A percentile compares a stretch with the other conserved stretches of the same genome.
Evolutionary conservation across 2,797 vertebrate species (phyloP).

Genomic region (Clamator glandarius): DNA sequence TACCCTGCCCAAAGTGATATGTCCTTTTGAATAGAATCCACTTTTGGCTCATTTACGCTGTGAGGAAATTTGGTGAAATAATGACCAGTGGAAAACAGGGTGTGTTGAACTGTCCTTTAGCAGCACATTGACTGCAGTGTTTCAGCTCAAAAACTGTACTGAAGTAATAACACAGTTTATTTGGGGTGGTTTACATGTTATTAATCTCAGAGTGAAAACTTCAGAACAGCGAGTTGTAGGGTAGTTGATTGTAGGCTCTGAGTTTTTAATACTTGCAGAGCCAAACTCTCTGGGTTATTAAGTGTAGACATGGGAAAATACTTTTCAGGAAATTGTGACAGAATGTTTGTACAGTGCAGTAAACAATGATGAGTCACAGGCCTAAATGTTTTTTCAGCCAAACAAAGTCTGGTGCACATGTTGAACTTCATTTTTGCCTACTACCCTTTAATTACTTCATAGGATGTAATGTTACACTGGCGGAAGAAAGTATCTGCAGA

Average conservation of each 20-base stretch:
- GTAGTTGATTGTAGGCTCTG: neutral
- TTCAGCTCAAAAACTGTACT: neutral
- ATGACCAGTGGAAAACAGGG: neutral
- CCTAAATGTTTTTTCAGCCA: neutral
- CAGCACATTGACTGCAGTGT: neutral
- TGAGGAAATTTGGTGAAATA: neutral
- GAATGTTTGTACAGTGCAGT: neutral
- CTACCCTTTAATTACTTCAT: neutral
- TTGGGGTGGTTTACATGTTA: neutral
- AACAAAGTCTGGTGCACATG: neutral
- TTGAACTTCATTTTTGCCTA: neutral
- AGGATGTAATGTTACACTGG: accelerated
- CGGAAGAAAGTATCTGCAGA: neutral
- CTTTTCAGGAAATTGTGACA: neutral
- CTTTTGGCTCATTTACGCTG: neutral
- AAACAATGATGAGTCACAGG: neutral
- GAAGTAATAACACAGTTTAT: neutral
- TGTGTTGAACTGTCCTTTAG: neutral
- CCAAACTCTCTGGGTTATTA: neutral
- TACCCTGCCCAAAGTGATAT: neutral
- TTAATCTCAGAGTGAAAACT: neutral
- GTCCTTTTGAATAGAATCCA: neutral
- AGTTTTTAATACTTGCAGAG: neutral
- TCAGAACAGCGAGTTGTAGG: neutral
- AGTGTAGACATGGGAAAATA: neutral